Evolutionary conservation across 1,140 invertebrate species (phyloP), one percentile per base, ranked within the genome.

Genomic region (Calephelis virginiensis): DNA sequence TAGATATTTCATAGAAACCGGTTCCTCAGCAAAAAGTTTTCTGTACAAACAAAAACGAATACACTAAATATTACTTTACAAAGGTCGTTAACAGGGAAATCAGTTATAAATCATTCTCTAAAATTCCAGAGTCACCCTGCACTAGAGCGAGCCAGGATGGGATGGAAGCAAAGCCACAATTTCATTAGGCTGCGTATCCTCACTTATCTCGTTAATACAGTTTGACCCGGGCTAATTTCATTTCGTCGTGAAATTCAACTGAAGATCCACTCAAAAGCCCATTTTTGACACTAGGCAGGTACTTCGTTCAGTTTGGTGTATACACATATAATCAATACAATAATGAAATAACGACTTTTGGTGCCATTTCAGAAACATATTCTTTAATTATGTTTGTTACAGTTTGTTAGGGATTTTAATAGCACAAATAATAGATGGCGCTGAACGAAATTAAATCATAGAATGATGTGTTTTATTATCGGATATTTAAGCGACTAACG

Each of bases 191-290:
- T 11, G 37, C 53, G 53, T 59, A 59, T 59, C 53, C 53, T 37
- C 17, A 59, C 53, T 11, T 59, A 37, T 59, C 53, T n/a, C 12
- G 53, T 28, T 59, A 59, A 59, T 59, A 59, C 53, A 37, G 53
- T 59, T 59, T 59, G 53, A 17, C 53, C 53, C 53, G 6, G 53
- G 37, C 53, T 59, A 59, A 59, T 59, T 59, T 59, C 53, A 59
- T 59, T 59, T 37, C 53, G 53, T 59, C 53, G 53, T 59, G 38
- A 59, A 59, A 59, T 59, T 59, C 53, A 59, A 59, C 17, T 38
- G 53, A 38, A 17, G 53, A 59, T 59, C 53, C 53, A 59, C 28
- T 59, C 53, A 59, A 59, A 59, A 59, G 11, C 53, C 12, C 53
- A 59, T 59, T 17, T 59, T 59, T 59, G 53, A 59, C 53, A 59